These are phyloP conservation scores for Progne subis DNA, from an alignment of 2,113 vertebrate genomes.

Conservation along the genomic window DNA sequence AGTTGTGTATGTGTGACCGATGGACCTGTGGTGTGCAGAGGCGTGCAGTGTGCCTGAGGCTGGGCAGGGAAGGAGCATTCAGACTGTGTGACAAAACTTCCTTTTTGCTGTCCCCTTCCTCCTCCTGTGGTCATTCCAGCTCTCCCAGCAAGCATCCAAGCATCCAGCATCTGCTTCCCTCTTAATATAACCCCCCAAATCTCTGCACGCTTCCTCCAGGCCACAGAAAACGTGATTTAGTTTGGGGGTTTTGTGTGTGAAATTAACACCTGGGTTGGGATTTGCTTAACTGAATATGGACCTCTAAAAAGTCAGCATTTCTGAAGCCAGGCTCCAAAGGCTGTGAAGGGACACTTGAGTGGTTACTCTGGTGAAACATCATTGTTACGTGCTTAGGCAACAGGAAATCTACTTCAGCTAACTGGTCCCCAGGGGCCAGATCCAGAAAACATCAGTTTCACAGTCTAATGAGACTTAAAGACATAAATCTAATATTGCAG, in stretches of 20 bases:
- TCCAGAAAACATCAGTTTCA: neutral
- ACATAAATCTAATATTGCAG: neutral
- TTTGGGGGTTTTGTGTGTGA: neutral
- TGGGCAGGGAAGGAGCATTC: neutral
- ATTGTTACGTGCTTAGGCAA: neutral
- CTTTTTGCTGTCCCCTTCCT: neutral
- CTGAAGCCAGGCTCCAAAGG: neutral
- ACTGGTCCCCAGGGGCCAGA: neutral
- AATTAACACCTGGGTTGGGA: neutral
- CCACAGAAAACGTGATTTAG: neutral
- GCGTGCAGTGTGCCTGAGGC: neutral
- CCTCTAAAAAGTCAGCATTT: neutral
- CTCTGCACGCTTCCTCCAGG: neutral
- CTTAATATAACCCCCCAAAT: neutral
- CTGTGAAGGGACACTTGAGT: neutral
- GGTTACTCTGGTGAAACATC: neutral
- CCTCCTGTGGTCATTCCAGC: neutral
- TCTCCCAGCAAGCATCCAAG: fast-evolving
- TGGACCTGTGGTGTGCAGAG: neutral
- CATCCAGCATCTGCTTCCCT: neutral
- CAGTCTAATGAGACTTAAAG: neutral
- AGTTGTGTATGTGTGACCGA: neutral
- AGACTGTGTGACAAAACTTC: neutral
- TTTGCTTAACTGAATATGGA: neutral
- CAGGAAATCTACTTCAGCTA: constrained; percentile 1